phyloP scores from a whole-genome alignment of 2,888 invertebrate genomes.

The Scaptomyza flava region DNA sequence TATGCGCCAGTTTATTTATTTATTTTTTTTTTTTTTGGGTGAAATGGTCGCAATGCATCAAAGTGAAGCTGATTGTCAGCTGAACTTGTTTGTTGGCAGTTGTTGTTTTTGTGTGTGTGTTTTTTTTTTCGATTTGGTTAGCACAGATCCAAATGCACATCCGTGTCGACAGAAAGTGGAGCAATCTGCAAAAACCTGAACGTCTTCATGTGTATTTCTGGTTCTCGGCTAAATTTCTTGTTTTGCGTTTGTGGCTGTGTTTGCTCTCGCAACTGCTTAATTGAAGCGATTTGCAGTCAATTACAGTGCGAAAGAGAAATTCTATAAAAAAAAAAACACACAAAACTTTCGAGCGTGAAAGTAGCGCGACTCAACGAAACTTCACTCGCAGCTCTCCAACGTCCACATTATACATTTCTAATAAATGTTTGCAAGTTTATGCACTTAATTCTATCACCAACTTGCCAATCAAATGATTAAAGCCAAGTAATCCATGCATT shows the following conservation, averaged over 20 bases:
- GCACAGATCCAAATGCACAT: conserved; percentile 64
- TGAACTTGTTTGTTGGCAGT: conserved; percentile 69
- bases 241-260: conserved; percentile 31
- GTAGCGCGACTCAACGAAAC: conserved; percentile 45
- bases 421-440: conserved; percentile 49
- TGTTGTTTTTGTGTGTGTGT: conserved; percentile 1
- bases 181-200: conserved; percentile 63
- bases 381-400: conserved; percentile 12
- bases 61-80: conserved; percentile 73
- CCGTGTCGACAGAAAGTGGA: conserved; percentile 74
- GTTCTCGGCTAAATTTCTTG: conserved; percentile 56
- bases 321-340: conserved; percentile 45
- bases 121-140: conserved; percentile 18
- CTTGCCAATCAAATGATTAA: conserved; percentile 20
- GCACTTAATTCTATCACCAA: conserved; percentile 6
- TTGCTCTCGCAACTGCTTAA: conserved; percentile 67
- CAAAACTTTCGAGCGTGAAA: conserved; percentile 73
- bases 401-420: conserved; percentile 37
- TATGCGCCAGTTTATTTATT: conserved; percentile 32
- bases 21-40: conserved; percentile 24
- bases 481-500: conserved; percentile 23
- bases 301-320: conserved; percentile 79
- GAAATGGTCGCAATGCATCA: conserved; percentile 44
- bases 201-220: conserved; percentile 62
- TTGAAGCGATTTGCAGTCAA: conserved; percentile 76